These are phyloP conservation scores for Oasisia sp. DNA, from an alignment of 2,888 invertebrate species.

Conservation along the genomic window DNA sequence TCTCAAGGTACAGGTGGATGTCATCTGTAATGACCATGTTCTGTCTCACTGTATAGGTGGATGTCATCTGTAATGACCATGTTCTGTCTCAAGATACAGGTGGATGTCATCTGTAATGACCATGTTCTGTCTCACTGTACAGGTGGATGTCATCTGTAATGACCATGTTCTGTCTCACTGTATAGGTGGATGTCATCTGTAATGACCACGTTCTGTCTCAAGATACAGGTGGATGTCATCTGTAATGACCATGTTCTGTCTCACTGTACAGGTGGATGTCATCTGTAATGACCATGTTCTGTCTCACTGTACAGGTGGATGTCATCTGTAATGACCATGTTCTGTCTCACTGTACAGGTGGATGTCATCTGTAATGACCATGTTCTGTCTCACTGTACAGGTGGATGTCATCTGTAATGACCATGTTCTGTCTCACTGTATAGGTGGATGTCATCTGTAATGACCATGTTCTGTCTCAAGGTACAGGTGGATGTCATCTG, in stretches of 20 bases:
- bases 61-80: too few species aligned
- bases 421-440: background rate
- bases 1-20: constrained; percentile 46
- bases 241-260: background rate
- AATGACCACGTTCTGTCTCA: background rate
- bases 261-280: constrained; percentile 48
- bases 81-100: constrained; percentile 38
- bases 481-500: constrained; percentile 53
- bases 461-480: background rate
- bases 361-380: too few species aligned
- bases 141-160: too few species aligned
- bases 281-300: background rate
- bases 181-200: constrained; percentile 54
- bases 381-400: constrained; percentile 38
- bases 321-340: too few species aligned
- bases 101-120: too few species aligned
- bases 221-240: constrained; percentile 50
- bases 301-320: constrained; percentile 46
- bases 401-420: too few species aligned
- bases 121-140: background rate
- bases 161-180: background rate
- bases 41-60: constrained; percentile 43
- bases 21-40: too few species aligned
- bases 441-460: too few species aligned
- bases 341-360: constrained; percentile 41